phyloP scores from a whole-genome alignment of 2,888 invertebrate genomes.

The Neoscelio sp. region DNA sequence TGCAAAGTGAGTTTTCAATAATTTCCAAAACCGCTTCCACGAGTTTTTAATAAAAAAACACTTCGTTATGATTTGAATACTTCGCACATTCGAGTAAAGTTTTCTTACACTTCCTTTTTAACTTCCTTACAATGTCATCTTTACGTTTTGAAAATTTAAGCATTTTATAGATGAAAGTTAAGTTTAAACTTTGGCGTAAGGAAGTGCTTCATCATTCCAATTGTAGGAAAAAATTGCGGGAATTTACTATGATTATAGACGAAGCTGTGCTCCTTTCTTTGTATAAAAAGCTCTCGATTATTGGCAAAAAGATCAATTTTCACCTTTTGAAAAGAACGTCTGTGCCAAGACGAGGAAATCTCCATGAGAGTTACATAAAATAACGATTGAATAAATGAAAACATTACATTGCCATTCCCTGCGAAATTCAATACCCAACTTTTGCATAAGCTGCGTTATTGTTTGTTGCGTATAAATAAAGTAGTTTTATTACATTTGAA shows the following conservation, averaged over 20 bases:
- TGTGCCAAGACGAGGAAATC: constrained; percentile 34
- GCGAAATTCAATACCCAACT: constrained; percentile 2
- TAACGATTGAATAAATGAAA: constrained; percentile 17
- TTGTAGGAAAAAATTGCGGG: constrained; percentile 34
- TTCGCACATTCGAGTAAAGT: background rate
- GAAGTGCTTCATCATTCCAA: constrained; percentile 31
- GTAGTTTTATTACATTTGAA: background rate
- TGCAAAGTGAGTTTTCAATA: too few relatives aligned
- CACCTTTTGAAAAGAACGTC: constrained; percentile 9
- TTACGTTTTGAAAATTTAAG: constrained; percentile 1
- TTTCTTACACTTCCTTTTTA: constrained; percentile 15
- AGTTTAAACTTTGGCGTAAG: constrained; percentile 20
- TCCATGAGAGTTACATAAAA: constrained; percentile 36
- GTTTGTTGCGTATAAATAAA: constrained; percentile 28
- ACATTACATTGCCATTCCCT: background rate
- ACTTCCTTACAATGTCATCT: constrained; percentile 13
- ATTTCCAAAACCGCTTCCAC: too few relatives aligned
- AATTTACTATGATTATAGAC: constrained; percentile 45
- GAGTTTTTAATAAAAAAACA: background rate
- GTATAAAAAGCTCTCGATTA: constrained; percentile 39
- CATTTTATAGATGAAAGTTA: background rate
- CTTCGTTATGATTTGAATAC: constrained; percentile 18
- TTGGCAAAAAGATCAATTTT: constrained; percentile 37
- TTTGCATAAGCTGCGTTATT: constrained; percentile 15
- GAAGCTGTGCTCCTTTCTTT: constrained; percentile 21